Evolutionary conservation across 1,140 invertebrate genomes (phyloP).

Genomic region (Penaeus chinensis): DNA sequence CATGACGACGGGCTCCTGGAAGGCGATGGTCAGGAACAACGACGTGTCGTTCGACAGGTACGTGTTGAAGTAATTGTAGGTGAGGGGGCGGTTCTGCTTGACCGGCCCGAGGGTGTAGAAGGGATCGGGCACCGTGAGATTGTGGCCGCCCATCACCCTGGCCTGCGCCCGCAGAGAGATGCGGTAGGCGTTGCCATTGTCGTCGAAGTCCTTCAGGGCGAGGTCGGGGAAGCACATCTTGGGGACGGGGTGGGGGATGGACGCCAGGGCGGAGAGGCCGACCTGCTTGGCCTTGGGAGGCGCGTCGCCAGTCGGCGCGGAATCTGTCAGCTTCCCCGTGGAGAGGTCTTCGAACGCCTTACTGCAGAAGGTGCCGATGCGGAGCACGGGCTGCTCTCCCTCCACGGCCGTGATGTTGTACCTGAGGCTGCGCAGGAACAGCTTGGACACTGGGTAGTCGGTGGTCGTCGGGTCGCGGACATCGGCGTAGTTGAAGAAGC

Average conservation of each 20-base stretch:
- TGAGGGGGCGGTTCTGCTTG: no score
- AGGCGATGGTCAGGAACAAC: background rate
- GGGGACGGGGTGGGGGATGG: background rate
- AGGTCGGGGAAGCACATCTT: slow-evolving; percentile 33
- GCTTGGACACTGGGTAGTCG: background rate
- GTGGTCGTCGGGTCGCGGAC: background rate
- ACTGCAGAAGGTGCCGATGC: background rate
- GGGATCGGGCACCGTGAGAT: background rate
- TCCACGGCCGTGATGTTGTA: background rate
- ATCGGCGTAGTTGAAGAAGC: slow-evolving; percentile 4
- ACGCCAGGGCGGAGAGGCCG: no score
- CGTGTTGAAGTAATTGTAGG: background rate
- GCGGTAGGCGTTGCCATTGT: background rate
- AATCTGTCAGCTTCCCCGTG: background rate
- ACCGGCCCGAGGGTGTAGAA: background rate
- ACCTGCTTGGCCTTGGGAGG: background rate
- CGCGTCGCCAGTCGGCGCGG: background rate
- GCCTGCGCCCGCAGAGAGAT: background rate
- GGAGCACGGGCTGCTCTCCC: background rate
- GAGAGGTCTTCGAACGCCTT: background rate
- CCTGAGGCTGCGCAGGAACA: background rate
- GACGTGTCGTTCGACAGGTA: background rate
- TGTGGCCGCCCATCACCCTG: no score
- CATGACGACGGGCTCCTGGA: background rate
- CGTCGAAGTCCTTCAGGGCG: background rate